These are phyloP conservation scores for Alcis repandata DNA, from an alignment of 2,888 invertebrate genomes.

Conservation along the genomic window DNA sequence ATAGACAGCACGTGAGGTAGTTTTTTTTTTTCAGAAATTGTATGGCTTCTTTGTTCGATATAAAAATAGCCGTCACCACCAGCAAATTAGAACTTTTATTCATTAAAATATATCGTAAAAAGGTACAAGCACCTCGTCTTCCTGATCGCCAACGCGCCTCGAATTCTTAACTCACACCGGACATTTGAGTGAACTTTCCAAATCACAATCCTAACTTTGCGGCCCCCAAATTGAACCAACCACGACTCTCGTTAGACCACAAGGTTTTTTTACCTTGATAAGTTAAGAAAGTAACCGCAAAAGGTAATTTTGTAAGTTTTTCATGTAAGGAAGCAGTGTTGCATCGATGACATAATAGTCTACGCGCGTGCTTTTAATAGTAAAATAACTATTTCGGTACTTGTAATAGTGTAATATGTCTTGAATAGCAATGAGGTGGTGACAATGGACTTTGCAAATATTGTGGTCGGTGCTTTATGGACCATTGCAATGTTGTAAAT, in stretches of 20 bases:
- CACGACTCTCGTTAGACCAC: neutral
- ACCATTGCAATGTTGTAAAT: neutral
- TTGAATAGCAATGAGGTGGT: conserved; percentile 23
- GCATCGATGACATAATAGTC: conserved; percentile 58
- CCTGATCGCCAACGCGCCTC: conserved; percentile 53
- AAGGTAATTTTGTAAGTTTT: conserved; percentile 37
- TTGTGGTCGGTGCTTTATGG: conserved; percentile 14
- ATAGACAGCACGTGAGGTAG: too few species aligned
- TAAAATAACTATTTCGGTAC: conserved; percentile 49
- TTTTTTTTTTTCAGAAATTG: too few species aligned
- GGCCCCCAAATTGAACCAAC: conserved; percentile 18
- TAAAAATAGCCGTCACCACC: neutral
- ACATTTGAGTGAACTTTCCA: conserved; percentile 56
- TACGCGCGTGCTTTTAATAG: conserved; percentile 51
- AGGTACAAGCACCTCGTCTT: conserved; percentile 58
- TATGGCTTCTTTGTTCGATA: too few species aligned
- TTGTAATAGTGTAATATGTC: conserved; percentile 17
- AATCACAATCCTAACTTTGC: conserved; percentile 35
- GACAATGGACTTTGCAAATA: conserved; percentile 22
- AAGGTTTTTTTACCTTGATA: conserved; percentile 2
- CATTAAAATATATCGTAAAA: conserved; percentile 40
- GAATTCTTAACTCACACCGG: conserved; percentile 58
- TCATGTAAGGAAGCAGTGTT: conserved; percentile 56
- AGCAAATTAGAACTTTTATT: conserved; percentile 6
- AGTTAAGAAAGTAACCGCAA: conserved; percentile 12